A percentile compares a stretch with the other conserved stretches of the same genome.
Conservation (phyloP, 2,797 vertebrate genomes). For the Hippocampus kuda region DNA sequence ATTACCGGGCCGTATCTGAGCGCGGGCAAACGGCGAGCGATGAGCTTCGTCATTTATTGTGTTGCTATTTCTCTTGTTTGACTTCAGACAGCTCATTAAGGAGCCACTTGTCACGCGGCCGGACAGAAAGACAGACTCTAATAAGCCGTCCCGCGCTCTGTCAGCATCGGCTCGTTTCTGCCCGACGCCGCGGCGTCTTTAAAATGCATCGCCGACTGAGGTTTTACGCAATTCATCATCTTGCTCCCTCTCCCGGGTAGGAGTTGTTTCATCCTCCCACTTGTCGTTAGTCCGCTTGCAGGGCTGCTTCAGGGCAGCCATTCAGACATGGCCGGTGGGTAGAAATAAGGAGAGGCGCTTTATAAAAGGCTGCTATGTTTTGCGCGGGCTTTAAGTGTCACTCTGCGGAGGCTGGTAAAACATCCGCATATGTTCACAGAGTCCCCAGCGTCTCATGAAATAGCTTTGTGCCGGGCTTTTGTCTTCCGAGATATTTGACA, state of each 20-base stretch:
- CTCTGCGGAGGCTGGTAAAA: conserved; percentile 18
- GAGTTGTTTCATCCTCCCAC: conserved; percentile 50
- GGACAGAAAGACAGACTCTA: conserved; percentile 47
- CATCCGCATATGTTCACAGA: conserved; percentile 10
- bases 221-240: conserved; percentile 66
- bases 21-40: conserved; percentile 46
- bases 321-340: conserved; percentile 24
- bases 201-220: conserved; percentile 53
- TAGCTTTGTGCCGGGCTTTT: not conserved
- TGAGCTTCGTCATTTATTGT: conserved; percentile 57
- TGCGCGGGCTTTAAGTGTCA: conserved; percentile 9
- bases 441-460: conserved; percentile 10
- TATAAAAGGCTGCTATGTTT: conserved; percentile 9
- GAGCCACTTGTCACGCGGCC: conserved; percentile 37
- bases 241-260: conserved; percentile 30
- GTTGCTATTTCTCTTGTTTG: conserved; percentile 54
- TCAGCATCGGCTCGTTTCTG: conserved; percentile 54
- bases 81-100: conserved; percentile 61
- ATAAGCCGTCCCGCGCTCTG: conserved; percentile 33
- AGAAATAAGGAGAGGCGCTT: conserved; percentile 1
- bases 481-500: not conserved
- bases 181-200: conserved; percentile 39
- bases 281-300: conserved; percentile 55
- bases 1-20: conserved; percentile 50
- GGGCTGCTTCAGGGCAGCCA: conserved; percentile 44